A percentile compares a stretch with the other conserved stretches of the same genome.
phyloP scores from a whole-genome alignment of 2,888 invertebrate species.

The Pheosia tremula region DNA sequence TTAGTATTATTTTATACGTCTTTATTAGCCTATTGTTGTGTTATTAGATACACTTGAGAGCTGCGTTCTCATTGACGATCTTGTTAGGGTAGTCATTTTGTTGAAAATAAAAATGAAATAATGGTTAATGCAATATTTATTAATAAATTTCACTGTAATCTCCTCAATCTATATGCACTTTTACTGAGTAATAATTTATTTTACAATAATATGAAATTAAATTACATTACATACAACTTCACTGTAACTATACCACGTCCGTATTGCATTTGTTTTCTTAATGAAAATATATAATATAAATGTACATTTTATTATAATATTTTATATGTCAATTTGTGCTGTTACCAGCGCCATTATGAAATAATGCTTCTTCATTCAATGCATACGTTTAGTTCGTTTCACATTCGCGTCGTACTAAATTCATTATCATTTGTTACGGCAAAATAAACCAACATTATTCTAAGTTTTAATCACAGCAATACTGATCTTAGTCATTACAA shows the following conservation, averaged over 20 bases:
- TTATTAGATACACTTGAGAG: slow-evolving; percentile 62
- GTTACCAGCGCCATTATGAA: slow-evolving; percentile 49
- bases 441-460: slow-evolving; percentile 62
- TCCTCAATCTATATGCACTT: slow-evolving; percentile 81
- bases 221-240: slow-evolving; percentile 68
- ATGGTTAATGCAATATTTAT: slow-evolving; percentile 83
- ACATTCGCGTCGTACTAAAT: slow-evolving; percentile 13
- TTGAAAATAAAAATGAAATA: slow-evolving; percentile 45
- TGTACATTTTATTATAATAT: slow-evolving; percentile 45
- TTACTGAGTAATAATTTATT: slow-evolving; percentile 80
- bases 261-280: slow-evolving; percentile 73
- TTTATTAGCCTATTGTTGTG: slow-evolving; percentile 61
- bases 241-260: slow-evolving; percentile 63
- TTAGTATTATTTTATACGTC: slow-evolving; percentile 61
- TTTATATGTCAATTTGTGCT: slow-evolving; percentile 52
- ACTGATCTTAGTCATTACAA: slow-evolving; percentile 53
- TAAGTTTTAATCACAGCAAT: slow-evolving; percentile 76
- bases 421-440: slow-evolving; percentile 31
- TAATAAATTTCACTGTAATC: slow-evolving; percentile 82
- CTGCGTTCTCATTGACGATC: slow-evolving; percentile 55
- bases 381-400: slow-evolving; percentile 19
- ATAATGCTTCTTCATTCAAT: slow-evolving; percentile 10
- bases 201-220: slow-evolving; percentile 64
- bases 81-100: slow-evolving; percentile 36
- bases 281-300: slow-evolving; percentile 69